Base-by-base conservation (phyloP, 2,888 invertebrate species). In the Chaitophorus viminalis region DNA sequence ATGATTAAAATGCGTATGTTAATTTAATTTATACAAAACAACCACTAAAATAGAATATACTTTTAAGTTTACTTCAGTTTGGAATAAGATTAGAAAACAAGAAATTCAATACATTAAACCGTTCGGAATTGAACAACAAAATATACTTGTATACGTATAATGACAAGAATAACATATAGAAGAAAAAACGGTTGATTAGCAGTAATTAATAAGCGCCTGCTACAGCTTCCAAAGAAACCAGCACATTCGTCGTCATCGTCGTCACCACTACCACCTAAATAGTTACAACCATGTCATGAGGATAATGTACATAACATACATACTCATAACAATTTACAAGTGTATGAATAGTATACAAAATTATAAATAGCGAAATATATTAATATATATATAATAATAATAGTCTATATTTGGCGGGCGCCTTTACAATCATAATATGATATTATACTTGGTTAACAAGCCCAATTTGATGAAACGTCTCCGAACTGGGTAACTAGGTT, bases 191-290 rank as follows among this genome's bases (percentile, higher is more conserved):
- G 46, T 77, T 68, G 46, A 77, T 77, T 46, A 77, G 18, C 18
- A 68, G 25, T 68, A 85, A 77, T 84, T 84, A 84, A 84, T 84
- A 84, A 75, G 76, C 31, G 76, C 46, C 65, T 31, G 65, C 65
- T 75, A 76, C n/a, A 46, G 9, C 31, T 31, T 65, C 31, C 31
- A 11, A 8, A 33, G n/a, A 77, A 76, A 85, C 84, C 68, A 76
- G 65, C 39, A n/a, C n/a, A 3, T 46, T 76, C 65, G 31, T 39
- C 25, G 82, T 54, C 54, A 8, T 17, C 39, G 65, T 46, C 46
- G 8, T n/a, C 46, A 31, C 18, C 25, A 65, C 76, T 31, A 68
- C 68, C 33, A 60, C 39, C 25, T 39, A 36, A 36, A 21, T 1
- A 25, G 21, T 36, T 39, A 25, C 36, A 25, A 74, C 21, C 5